Base-by-base conservation (phyloP, 2,113 vertebrate genomes). In the Chascanopsetta lugubris region DNA sequence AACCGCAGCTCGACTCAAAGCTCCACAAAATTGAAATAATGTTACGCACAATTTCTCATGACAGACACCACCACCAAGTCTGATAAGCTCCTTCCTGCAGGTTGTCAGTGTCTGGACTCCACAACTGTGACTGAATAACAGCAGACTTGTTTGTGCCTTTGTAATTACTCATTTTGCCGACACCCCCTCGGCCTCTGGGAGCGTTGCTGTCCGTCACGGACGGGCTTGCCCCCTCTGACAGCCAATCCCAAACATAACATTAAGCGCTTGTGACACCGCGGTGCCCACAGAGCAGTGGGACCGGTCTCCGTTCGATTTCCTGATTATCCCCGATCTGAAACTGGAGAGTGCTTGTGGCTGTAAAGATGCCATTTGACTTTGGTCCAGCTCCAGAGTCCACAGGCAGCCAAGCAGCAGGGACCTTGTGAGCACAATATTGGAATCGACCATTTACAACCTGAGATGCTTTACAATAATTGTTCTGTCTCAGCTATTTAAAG, bases 381-480 rank as follows among this genome's bases (percentile, higher is more conserved):
- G 50, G 32, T 56, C 58, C 34, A 38, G 34, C n/a, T n/a, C n/a
- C 34, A 38, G 34, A 38, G 34, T 11, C 18, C 32, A 53, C 36
- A 62, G 20, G 3, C 47, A 24, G 50, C 36, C 8, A 50, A 63
- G 43, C 13, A 49, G 62, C 36, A 21, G 40, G 22, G 49, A 32
- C 51, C 51, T 15, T 25, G 45, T 24, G 26, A 47, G 32, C 26
- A 27, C 61, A 47, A 47, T 25, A 58, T n/a, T 20, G 38, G 50
- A 21, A 70, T 56, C 36, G 55, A 70, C 60, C 51, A 40, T 50
- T n/a, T 59, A 42, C 34, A 59, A 40, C 32, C 51, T 25, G 47
- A 62, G 18, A 43, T 61, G 55, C 63, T 72, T 60, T 30, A 45
- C 21, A 68, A 51, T 61, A 64, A 72, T 65, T 79, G 43, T 61